These are phyloP conservation scores for Galeruca laticollis DNA, from an alignment of 2,888 invertebrate genomes.

Conservation along the genomic window DNA sequence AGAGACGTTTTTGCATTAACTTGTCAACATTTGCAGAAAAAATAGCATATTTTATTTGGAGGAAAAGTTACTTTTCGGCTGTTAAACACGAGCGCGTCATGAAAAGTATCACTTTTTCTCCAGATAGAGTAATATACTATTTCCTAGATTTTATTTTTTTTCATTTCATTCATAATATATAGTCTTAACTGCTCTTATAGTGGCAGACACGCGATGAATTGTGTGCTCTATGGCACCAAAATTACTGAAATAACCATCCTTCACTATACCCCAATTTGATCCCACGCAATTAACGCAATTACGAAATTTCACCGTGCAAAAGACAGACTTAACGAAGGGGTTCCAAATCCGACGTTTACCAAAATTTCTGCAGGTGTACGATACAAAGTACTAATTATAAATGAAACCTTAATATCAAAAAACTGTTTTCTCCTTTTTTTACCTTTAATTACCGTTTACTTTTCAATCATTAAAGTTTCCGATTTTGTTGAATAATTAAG, in stretches of 20 bases:
- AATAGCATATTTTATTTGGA: no score
- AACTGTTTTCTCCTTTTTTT: not conserved
- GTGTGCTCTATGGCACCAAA: slow-evolving; percentile 28
- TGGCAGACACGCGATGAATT: slow-evolving; percentile 24
- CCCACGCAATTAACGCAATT: slow-evolving; percentile 35
- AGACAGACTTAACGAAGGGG: slow-evolving; percentile 20
- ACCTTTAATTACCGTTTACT: not conserved
- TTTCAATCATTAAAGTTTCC: not conserved
- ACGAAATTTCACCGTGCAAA: slow-evolving; percentile 25
- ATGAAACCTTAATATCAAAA: slow-evolving; percentile 7
- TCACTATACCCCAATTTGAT: slow-evolving; percentile 23
- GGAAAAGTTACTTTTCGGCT: no score
- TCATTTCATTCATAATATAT: not conserved
- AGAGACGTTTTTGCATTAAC: no score
- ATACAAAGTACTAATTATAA: slow-evolving; percentile 6
- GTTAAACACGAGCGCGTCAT: no score
- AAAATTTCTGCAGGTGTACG: slow-evolving; percentile 22
- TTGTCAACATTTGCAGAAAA: no score
- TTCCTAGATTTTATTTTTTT: no score
- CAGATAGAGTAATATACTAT: no score
- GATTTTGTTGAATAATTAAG: not conserved
- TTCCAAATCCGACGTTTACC: slow-evolving; percentile 11
- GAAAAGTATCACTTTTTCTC: no score
- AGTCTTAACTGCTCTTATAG: not conserved
- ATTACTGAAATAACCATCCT: slow-evolving; percentile 21